These are phyloP conservation scores for Marmota monax DNA, from an alignment of 2,113 vertebrate genomes.

Conservation along the genomic window DNA sequence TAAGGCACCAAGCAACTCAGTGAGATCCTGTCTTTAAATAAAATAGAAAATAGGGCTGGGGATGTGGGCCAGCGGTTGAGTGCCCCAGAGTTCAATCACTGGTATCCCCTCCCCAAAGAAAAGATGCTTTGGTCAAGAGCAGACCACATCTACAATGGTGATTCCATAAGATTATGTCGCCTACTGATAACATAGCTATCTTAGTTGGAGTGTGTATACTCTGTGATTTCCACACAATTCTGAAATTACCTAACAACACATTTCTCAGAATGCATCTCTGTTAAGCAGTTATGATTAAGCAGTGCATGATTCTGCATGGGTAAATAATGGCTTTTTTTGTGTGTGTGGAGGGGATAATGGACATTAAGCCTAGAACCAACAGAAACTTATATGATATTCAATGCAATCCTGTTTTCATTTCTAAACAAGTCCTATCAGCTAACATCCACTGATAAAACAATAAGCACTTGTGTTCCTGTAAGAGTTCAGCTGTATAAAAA, in stretches of 20 bases:
- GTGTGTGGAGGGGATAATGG: background rate
- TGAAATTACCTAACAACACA: background rate
- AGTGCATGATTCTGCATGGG: background rate
- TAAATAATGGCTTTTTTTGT: constrained; percentile 1
- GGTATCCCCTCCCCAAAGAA: too few species aligned
- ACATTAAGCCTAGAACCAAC: background rate
- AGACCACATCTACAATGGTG: background rate
- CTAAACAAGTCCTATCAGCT: constrained; percentile 7
- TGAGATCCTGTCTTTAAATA: too few species aligned
- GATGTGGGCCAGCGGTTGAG: too few species aligned
- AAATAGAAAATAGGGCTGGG: too few species aligned
- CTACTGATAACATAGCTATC: background rate
- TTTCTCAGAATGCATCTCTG: background rate
- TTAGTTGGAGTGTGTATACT: background rate
- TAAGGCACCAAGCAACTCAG: too few species aligned
- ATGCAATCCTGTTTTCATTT: constrained; percentile 61
- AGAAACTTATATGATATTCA: constrained; percentile 45
- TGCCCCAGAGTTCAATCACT: too few species aligned
- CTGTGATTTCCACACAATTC: background rate
- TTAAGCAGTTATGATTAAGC: background rate
- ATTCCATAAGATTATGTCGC: background rate
- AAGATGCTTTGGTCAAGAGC: background rate
- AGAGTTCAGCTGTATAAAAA: background rate
- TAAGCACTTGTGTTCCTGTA: constrained; percentile 1
- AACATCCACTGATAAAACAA: background rate